A percentile compares a stretch with the other conserved stretches of the same genome.
Evolutionary conservation across 30 jellyfish, hydroid and myxozoan genomes (phyloP).

Genomic region (Cassiopea andromeda): DNA sequence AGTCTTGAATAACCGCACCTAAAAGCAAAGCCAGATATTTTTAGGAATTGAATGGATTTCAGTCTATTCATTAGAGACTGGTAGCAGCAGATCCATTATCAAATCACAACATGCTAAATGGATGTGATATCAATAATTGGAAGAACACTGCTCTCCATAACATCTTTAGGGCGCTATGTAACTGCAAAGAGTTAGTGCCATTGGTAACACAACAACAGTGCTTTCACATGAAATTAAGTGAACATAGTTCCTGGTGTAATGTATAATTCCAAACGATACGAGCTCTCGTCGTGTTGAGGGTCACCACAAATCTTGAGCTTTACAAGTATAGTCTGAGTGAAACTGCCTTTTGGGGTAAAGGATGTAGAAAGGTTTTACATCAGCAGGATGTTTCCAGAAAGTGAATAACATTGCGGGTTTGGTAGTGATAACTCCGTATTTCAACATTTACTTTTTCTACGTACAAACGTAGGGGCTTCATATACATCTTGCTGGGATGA

Average conservation of each 20-base stretch:
- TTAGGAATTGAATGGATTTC: background rate
- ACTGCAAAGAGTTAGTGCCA: too few species aligned
- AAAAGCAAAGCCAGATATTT: constrained; percentile 4
- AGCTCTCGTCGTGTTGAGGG: too few species aligned
- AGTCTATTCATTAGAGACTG: background rate
- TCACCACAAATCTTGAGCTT: background rate
- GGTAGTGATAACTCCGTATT: background rate
- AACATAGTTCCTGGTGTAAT: too few species aligned
- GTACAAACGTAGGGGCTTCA: background rate
- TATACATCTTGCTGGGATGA: background rate
- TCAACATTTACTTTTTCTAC: background rate
- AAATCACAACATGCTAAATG: background rate
- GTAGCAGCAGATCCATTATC: background rate
- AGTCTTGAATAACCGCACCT: background rate
- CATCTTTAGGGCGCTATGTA: background rate
- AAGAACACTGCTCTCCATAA: background rate
- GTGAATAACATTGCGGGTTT: background rate
- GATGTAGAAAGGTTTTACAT: background rate
- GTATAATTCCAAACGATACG: too few species aligned
- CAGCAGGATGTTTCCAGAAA: background rate
- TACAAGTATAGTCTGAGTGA: background rate
- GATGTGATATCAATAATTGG: background rate
- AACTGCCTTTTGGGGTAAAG: background rate
- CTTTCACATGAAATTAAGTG: too few species aligned
- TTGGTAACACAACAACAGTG: too few species aligned